phyloP scores from a whole-genome alignment of 2,888 invertebrate species.

The Zygothrica quintamaculata region DNA sequence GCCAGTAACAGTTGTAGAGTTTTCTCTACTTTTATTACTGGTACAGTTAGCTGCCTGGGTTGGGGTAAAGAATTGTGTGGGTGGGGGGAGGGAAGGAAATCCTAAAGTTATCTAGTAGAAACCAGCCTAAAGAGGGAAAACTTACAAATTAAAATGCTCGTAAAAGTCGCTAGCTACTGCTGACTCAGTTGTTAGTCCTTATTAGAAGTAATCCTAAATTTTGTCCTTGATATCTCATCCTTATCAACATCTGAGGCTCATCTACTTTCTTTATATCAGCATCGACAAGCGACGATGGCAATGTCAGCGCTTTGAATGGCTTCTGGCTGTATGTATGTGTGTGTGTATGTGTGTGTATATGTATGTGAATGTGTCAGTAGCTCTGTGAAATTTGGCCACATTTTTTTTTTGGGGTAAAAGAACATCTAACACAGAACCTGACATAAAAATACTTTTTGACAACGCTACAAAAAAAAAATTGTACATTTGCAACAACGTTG shows the following conservation, averaged over 20 bases:
- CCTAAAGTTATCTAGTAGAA: background rate
- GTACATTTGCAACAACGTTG: constrained; percentile 19
- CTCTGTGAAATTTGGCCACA: no score
- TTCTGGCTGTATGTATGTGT: no score
- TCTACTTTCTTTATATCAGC: constrained; percentile 13
- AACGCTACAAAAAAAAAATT: constrained; percentile 22
- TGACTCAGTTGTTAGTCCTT: constrained; percentile 42
- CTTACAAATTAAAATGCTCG: constrained; percentile 8
- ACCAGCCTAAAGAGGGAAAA: background rate
- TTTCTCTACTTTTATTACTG: no score
- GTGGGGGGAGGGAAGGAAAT: background rate
- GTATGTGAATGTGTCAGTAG: no score
- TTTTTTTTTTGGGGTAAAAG: no score
- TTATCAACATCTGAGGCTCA: constrained; percentile 21
- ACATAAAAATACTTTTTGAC: constrained; percentile 42
- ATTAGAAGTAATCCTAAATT: constrained; percentile 31
- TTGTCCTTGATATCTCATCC: constrained; percentile 33
- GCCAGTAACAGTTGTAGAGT: constrained; percentile 6
- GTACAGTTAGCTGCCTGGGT: no score
- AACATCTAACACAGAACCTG: background rate
- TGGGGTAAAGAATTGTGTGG: no score
- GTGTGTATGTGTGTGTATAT: no score
- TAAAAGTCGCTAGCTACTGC: constrained; percentile 30
- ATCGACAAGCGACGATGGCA: constrained; percentile 40
- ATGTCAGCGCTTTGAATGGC: constrained; percentile 62